Evolutionary conservation across 2,113 vertebrate genomes (phyloP).

Genomic region (Myiozetetes cayanensis): DNA sequence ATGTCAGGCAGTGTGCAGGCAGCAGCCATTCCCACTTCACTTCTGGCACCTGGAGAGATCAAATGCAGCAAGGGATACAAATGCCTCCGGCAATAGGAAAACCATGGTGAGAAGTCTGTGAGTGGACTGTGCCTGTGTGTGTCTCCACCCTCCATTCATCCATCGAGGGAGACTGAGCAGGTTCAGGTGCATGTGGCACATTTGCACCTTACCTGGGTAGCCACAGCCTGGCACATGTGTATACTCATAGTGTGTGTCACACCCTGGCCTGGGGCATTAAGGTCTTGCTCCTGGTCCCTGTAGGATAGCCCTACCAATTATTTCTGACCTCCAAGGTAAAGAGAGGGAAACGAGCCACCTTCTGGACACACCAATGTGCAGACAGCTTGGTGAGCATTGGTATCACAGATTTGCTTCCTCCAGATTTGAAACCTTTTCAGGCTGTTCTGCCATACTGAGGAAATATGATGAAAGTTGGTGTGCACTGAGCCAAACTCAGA

Average conservation of each 20-base stretch:
- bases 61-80: not conserved
- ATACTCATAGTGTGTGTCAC: not conserved
- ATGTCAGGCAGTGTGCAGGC: not conserved
- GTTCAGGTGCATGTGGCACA: not conserved
- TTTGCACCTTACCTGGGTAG: not conserved
- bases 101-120: rapidly evolving
- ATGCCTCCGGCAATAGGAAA: not conserved
- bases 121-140: not conserved
- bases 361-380: not conserved
- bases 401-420: not conserved
- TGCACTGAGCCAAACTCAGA: not conserved
- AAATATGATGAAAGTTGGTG: not conserved
- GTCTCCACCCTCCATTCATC: not conserved
- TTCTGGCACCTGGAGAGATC: not conserved
- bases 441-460: not conserved
- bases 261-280: not conserved
- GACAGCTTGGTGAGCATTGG: rapidly evolving
- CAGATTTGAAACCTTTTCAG: not conserved
- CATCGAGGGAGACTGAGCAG: not conserved
- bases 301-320: not conserved
- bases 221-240: not conserved
- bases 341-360: not conserved
- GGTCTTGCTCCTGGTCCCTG: not conserved
- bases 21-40: not conserved
- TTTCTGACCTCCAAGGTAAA: not conserved